A percentile compares a stretch with the other conserved stretches of the same genome.
Conservation (phyloP, 2,888 invertebrate species). For the Lumbricus terrestris region DNA sequence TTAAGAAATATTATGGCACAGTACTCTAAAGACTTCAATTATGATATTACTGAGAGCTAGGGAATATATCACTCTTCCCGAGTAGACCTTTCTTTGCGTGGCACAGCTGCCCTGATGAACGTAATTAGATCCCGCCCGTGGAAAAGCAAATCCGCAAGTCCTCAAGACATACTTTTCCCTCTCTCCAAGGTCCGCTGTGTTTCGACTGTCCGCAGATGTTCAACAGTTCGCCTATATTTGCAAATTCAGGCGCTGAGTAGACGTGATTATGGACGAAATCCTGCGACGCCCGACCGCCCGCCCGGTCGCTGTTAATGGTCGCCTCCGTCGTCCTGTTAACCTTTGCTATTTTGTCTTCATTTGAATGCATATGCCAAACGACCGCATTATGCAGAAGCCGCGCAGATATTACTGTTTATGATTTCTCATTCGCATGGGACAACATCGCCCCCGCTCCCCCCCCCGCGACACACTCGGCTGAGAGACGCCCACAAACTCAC, state of each 20-base stretch:
- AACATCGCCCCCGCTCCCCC: too few species aligned
- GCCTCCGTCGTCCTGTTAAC: background rate
- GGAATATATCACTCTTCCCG: too few species aligned
- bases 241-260: background rate
- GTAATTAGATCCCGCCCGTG: background rate
- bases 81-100: background rate
- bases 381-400: constrained; percentile 14
- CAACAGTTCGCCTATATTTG: background rate
- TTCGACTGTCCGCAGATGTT: background rate
- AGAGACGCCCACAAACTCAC: background rate
- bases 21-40: background rate
- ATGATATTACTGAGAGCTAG: background rate
- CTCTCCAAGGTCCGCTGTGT: background rate
- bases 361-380: constrained; percentile 8
- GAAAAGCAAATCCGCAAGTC: background rate
- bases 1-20: background rate
- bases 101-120: background rate
- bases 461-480: too few species aligned
- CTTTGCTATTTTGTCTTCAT: constrained; percentile 7
- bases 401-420: constrained; percentile 12
- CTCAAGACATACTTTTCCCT: background rate
- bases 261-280: background rate
- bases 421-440: constrained; percentile 14
- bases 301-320: background rate
- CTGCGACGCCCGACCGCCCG: background rate